These are phyloP conservation scores for Mormyrus hasselquistii DNA, from an alignment of 2,797 vertebrate genomes.

Conservation along the genomic window DNA sequence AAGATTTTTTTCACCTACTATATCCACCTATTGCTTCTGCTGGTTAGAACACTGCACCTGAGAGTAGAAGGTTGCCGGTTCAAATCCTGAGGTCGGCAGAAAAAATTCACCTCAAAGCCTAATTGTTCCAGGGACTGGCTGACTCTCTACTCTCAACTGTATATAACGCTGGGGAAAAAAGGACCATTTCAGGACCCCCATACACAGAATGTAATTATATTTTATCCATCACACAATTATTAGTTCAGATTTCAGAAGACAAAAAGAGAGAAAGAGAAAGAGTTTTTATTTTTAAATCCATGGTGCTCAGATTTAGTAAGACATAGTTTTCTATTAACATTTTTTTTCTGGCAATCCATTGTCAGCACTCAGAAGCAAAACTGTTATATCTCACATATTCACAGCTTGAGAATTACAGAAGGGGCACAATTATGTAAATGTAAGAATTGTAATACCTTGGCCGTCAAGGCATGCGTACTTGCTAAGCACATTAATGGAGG, in stretches of 20 bases:
- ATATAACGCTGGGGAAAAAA: not conserved
- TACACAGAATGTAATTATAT: not conserved
- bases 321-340: not conserved
- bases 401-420: not conserved
- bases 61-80: not conserved
- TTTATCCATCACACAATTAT: not conserved
- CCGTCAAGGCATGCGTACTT: not conserved
- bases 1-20: not conserved
- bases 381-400: constrained; percentile 12
- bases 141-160: not conserved
- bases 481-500: constrained; percentile 26
- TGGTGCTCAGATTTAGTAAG: not conserved
- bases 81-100: not conserved
- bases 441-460: too few species aligned
- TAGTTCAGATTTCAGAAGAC: not conserved
- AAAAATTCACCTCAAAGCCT: not conserved
- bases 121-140: not conserved
- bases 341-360: not conserved
- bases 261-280: not conserved
- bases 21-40: not conserved
- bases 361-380: not conserved
- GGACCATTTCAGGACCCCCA: not conserved
- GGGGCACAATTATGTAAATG: not conserved
- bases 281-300: not conserved
- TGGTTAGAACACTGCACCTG: not conserved